phyloP scores from a whole-genome alignment of 2,113 vertebrate genomes.

The Erythrolamprus reginae region DNA sequence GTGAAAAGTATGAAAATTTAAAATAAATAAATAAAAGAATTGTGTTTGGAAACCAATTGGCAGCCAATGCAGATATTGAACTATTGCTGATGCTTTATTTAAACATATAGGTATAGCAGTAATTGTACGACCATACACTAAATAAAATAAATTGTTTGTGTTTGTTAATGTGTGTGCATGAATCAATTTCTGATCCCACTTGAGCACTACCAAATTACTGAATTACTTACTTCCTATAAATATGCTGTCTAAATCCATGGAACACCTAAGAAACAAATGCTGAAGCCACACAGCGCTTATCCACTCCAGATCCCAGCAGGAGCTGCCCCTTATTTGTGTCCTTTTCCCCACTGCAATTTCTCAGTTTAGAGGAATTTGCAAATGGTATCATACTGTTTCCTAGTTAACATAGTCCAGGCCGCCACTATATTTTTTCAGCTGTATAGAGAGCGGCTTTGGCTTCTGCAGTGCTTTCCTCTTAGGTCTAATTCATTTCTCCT shows the following conservation, averaged over 20 bases:
- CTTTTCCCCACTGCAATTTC: not conserved
- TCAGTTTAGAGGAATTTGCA: conserved; percentile 25
- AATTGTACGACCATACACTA: not conserved
- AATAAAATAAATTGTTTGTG: no score
- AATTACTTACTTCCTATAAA: not conserved
- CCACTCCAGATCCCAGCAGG: conserved; percentile 24
- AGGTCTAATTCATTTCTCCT: conserved; percentile 35
- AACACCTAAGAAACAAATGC: not conserved
- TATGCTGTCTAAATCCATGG: not conserved
- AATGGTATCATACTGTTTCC: conserved; percentile 6
- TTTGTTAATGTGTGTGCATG: not conserved
- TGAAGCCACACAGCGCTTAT: not conserved
- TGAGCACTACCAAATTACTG: not conserved
- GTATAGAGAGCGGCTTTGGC: not conserved
- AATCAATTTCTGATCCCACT: not conserved
- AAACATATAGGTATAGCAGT: not conserved
- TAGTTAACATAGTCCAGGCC: conserved; percentile 24
- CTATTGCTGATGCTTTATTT: not conserved
- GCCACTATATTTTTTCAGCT: not conserved
- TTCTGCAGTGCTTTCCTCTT: conserved; percentile 17
- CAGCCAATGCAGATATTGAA: not conserved
- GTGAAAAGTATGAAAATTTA: no score
- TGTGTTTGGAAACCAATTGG: no score
- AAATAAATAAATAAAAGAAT: no score
- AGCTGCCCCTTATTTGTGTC: not conserved